Base-by-base conservation (phyloP, 2,888 invertebrate genomes). In the Cosmorhoe ocellata region DNA sequence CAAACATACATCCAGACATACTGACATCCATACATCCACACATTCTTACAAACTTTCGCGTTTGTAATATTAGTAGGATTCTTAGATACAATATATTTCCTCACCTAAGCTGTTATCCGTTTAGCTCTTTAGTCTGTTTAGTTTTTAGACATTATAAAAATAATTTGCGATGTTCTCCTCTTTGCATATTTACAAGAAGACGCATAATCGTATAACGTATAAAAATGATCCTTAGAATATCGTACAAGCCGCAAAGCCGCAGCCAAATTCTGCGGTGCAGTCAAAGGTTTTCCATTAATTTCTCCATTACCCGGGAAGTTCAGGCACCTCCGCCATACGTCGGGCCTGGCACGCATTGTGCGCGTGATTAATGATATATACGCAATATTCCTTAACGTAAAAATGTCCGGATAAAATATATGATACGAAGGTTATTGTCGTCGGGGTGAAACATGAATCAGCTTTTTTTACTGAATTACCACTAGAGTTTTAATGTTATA, bases 271-370 rank as follows among this genome's bases (percentile, higher is more conserved):
- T 28, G n/a, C 38, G 33, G 24, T 50, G 36, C 40, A 37, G 40
- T 48, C 44, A 53, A 56, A 78, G 74, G 72, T 73, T 86, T 81
- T 80, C 75, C 76, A 78, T 85, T 82, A 79, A 82, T 85, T 85
- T 83, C 75, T 79, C 81, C 71, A 84, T 86, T 83, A 84, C 74
- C 74, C 71, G 73, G 82, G 76, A 79, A 82, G 81, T 80, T 80
- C 75, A 74, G 76, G 69, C 66, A 69, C 84, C 80, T 82, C 74
- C 77, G 79, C 79, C 79, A 78, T 76, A 78, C 80, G 85, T 81
- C 76, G 74, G 63, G 71, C 69, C 64, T 79, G 88, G 87, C 87
- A 76, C 82, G 83, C 86, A 88, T 88, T 88, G 88, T 87, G 71
- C 69, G 56, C 61, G 73, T 87, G 88, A 88, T 88, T 85, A 88